phyloP scores from a whole-genome alignment of 2,888 invertebrate genomes.

The Branchellion lobata region DNA sequence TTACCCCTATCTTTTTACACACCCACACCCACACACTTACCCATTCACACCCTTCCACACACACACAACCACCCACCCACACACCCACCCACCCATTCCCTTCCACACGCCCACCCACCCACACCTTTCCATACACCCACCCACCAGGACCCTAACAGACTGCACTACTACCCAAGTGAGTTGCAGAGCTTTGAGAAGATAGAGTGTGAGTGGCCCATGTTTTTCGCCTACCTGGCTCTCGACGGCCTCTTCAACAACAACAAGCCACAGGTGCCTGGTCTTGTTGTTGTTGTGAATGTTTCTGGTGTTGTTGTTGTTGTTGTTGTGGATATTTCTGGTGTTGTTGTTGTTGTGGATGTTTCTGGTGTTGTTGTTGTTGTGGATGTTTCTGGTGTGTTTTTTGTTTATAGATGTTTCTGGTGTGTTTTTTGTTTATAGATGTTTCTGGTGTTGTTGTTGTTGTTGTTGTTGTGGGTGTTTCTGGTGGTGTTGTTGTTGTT shows the following conservation, averaged over 20 bases:
- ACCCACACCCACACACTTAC: no score
- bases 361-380: not conserved
- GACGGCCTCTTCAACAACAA: slow-evolving; percentile 90
- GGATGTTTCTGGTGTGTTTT: no score
- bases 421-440: not conserved
- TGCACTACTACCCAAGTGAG: slow-evolving; percentile 98
- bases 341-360: not conserved
- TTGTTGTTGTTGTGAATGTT: no score
- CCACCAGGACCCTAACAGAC: slow-evolving; percentile 69
- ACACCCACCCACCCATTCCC: not conserved
- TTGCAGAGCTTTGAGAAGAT: slow-evolving; percentile 96
- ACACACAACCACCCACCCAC: not conserved
- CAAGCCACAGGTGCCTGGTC: slow-evolving; percentile 64
- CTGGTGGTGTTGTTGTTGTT: no score
- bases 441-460: not conserved
- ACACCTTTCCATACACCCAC: no score
- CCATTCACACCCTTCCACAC: no score
- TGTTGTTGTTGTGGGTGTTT: no score
- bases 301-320: no score
- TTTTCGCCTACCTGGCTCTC: slow-evolving; percentile 87
- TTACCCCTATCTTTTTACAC: not conserved
- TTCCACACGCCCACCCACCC: not conserved
- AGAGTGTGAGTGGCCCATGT: slow-evolving; percentile 98
- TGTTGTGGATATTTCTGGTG: not conserved
- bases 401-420: no score